Percentiles rank a stretch among this genome's conserved stretches.
These are phyloP conservation scores for Thripadectes ignobilis DNA, from an alignment of 2,797 vertebrate genomes.

Conservation along the genomic window DNA sequence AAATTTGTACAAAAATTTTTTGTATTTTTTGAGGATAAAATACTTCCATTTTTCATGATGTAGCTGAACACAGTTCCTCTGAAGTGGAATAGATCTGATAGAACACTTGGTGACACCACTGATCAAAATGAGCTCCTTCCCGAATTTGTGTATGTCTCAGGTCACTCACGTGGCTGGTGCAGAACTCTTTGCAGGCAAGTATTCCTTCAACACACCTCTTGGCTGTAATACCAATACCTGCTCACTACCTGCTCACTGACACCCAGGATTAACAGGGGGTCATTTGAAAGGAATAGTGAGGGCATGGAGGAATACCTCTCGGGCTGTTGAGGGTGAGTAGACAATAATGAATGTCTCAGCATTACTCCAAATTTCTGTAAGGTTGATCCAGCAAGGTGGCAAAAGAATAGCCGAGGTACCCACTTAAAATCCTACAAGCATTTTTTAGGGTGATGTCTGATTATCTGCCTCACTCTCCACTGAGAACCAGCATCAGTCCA, in stretches of 20 bases:
- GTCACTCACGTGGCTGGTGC: neutral
- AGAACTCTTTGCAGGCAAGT: neutral
- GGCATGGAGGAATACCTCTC: neutral
- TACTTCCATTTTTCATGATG: neutral
- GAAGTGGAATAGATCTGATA: neutral
- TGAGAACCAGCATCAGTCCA: neutral
- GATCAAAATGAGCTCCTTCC: neutral
- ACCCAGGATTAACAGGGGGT: neutral
- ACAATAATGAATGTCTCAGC: neutral
- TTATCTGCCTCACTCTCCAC: neutral
- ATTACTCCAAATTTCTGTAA: neutral
- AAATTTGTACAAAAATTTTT: neutral
- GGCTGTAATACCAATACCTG: neutral
- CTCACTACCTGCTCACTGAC: neutral
- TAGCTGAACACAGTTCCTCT: neutral
- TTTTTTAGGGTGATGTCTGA: neutral
- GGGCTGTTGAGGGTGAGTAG: neutral
- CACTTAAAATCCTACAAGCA: neutral
- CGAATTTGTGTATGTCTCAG: neutral
- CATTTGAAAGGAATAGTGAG: rapidly evolving
- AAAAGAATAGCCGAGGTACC: neutral
- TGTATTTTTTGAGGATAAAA: neutral
- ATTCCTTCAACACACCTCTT: neutral
- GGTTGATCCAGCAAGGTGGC: rapidly evolving
- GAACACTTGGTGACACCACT: neutral